phyloP scores from a whole-genome alignment of 2,888 invertebrate genomes.

The Drosophila neotestacea region DNA sequence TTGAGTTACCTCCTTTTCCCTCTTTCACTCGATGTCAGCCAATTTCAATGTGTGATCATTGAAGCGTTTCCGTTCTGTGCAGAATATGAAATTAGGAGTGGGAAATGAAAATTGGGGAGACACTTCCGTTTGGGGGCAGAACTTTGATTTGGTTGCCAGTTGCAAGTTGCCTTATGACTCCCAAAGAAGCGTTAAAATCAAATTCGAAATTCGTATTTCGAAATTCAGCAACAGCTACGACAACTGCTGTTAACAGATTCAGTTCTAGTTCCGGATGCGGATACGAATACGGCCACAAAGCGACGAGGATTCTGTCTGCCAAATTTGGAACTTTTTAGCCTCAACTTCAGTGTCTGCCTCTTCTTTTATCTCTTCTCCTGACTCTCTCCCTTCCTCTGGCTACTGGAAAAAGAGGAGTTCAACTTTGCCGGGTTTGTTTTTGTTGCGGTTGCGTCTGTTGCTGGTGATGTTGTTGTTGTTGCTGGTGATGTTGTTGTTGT shows the following conservation, averaged over 20 bases:
- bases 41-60: constrained; percentile 62
- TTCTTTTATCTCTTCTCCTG: constrained; percentile 67
- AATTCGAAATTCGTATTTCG: constrained; percentile 38
- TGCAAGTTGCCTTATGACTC: constrained; percentile 39
- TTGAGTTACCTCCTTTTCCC: background rate
- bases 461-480: constrained; percentile 35
- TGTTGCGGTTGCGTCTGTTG: constrained; percentile 57
- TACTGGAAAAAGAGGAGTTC: constrained; percentile 23
- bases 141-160: constrained; percentile 35
- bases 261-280: background rate
- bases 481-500: constrained; percentile 26
- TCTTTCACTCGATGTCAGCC: constrained; percentile 51
- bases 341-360: constrained; percentile 10
- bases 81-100: background rate
- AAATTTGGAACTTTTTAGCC: constrained; percentile 73
- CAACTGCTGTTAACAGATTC: constrained; percentile 60
- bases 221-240: constrained; percentile 8
- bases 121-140: constrained; percentile 29
- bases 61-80: constrained; percentile 10
- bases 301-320: constrained; percentile 62
- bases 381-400: constrained; percentile 42
- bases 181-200: constrained; percentile 54
- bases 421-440: constrained; percentile 70
- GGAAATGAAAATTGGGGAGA: constrained; percentile 20
- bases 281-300: constrained; percentile 47